These are phyloP conservation scores for Therioaphis trifolii DNA, from an alignment of 2,888 invertebrate species.

Conservation along the genomic window DNA sequence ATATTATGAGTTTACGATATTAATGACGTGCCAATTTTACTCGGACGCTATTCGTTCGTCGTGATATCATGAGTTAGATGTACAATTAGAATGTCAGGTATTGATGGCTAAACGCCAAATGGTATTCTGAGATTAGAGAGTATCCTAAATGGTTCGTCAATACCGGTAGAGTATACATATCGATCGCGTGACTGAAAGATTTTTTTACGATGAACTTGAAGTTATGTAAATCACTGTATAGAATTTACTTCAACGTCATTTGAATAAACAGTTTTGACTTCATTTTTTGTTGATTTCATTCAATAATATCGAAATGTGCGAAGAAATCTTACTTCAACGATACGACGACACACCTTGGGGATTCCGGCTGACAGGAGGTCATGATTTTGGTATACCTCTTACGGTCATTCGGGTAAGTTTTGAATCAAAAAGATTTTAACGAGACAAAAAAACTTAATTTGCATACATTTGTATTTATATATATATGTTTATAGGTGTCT, in stretches of 20 bases:
- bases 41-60: constrained; percentile 4
- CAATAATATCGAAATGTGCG: constrained; percentile 64
- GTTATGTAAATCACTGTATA: constrained; percentile 45
- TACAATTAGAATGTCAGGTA: constrained; percentile 59
- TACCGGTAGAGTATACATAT: constrained; percentile 36
- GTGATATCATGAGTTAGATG: constrained; percentile 20
- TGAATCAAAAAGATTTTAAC: not conserved
- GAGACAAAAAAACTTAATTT: not conserved
- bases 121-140: constrained; percentile 57
- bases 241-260: constrained; percentile 17
- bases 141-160: constrained; percentile 26
- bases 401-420: constrained; percentile 79
- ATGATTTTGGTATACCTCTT: constrained; percentile 79
- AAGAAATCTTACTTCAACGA: constrained; percentile 65
- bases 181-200: constrained; percentile 32
- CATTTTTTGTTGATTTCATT: not conserved
- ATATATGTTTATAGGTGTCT: constrained; percentile 72
- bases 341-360: constrained; percentile 79
- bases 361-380: constrained; percentile 80
- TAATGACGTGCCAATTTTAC: constrained; percentile 44
- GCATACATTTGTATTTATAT: too few relatives aligned
- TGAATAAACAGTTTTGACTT: not conserved
- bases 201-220: constrained; percentile 53
- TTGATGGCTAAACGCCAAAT: constrained; percentile 54
- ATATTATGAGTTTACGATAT: constrained; percentile 25